Evolutionary conservation across 2,113 vertebrate species (phyloP).

Genomic region (Paracanthobrama guichenoti): DNA sequence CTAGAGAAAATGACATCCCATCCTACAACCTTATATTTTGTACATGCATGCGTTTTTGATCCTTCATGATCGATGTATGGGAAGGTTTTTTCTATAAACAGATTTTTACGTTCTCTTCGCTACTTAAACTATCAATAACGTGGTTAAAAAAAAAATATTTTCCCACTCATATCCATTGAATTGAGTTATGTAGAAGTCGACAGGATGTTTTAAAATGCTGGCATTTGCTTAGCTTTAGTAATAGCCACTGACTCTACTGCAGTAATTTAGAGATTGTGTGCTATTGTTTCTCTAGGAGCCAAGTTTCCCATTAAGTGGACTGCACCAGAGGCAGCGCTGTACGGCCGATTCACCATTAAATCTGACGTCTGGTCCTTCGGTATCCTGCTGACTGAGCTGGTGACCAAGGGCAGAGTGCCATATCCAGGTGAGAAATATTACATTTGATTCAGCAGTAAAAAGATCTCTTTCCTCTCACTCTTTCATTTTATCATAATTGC

Average conservation of each 20-base stretch:
- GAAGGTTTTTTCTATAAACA: neutral
- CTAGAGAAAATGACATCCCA: too few species aligned
- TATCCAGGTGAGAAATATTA: conserved; percentile 84
- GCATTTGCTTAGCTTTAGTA: conserved; percentile 15
- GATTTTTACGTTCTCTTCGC: too few species aligned
- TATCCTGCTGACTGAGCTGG: conserved; percentile 94
- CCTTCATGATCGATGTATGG: neutral
- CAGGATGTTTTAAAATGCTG: conserved; percentile 23
- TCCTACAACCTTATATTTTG: too few species aligned
- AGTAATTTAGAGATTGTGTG: conserved; percentile 15
- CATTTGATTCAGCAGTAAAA: neutral
- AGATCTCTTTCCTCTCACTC: neutral
- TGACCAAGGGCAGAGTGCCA: conserved; percentile 97
- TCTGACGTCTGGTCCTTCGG: conserved; percentile 98
- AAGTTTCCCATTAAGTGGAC: conserved; percentile 99
- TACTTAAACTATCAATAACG: neutral
- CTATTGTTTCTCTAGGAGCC: conserved; percentile 78
- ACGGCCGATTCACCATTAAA: conserved; percentile 97
- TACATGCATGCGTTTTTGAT: neutral
- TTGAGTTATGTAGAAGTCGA: neutral
- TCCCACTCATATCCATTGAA: neutral
- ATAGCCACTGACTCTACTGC: neutral
- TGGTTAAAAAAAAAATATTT: neutral
- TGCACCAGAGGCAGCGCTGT: conserved; percentile 94
- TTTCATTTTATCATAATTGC: neutral